These are phyloP conservation scores for Dreissena polymorpha DNA, from an alignment of 1,140 invertebrate species.

Conservation along the genomic window DNA sequence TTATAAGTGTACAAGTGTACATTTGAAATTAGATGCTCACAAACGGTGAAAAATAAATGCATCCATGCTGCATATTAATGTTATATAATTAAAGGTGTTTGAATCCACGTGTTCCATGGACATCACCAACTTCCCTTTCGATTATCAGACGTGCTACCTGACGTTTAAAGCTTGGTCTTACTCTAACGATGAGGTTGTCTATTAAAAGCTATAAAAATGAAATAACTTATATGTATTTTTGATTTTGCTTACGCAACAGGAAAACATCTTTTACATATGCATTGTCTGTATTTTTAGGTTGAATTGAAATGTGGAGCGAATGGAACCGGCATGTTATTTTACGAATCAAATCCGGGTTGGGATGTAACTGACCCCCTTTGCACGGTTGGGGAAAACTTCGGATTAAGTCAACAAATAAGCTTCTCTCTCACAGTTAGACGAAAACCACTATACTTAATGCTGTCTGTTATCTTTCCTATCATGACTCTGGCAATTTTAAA, in stretches of 20 bases:
- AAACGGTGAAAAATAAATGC: too few relatives aligned
- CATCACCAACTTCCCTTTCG: too few relatives aligned
- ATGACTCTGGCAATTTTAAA: constrained; percentile 83
- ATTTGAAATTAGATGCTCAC: too few relatives aligned
- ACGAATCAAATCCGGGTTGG: background rate
- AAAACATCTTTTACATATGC: background rate
- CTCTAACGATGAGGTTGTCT: too few relatives aligned
- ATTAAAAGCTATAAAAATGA: too few relatives aligned
- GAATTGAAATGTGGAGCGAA: background rate
- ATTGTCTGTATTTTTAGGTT: background rate
- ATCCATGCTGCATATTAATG: too few relatives aligned
- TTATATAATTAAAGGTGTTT: too few relatives aligned
- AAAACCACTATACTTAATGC: constrained; percentile 79
- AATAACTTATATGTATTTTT: too few relatives aligned
- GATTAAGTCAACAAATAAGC: background rate
- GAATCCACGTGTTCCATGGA: too few relatives aligned
- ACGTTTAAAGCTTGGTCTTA: too few relatives aligned
- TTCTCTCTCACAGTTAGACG: constrained; percentile 62
- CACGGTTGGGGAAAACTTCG: background rate
- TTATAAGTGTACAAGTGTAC: background rate
- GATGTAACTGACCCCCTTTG: background rate
- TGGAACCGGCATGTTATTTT: background rate
- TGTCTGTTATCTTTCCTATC: constrained; percentile 83
- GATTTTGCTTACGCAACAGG: background rate
- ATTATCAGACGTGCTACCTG: too few relatives aligned